Evolutionary conservation across 2,113 vertebrate species (phyloP).

Genomic region (Axis porcinus): DNA sequence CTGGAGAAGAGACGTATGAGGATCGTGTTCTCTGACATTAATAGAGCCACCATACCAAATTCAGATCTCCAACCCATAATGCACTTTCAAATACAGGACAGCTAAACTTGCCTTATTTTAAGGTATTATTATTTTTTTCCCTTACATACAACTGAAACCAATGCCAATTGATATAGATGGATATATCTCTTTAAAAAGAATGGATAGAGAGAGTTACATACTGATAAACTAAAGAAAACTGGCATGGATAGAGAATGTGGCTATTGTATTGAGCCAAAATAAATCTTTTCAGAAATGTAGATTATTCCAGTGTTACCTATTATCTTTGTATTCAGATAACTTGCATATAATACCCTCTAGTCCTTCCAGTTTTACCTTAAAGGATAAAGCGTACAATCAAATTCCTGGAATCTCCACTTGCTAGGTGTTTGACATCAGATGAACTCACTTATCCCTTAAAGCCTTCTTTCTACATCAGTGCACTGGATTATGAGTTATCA

Average conservation of each 20-base stretch:
- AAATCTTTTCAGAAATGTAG: neutral
- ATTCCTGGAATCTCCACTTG: neutral
- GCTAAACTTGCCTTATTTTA: neutral
- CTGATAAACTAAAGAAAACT: neutral
- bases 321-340: neutral
- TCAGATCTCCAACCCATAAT: neutral
- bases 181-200: neutral
- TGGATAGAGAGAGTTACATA: neutral
- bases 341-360: neutral
- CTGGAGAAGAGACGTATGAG: neutral
- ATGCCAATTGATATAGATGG: neutral
- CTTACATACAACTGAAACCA: neutral
- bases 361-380: neutral
- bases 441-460: neutral
- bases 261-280: neutral
- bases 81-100: neutral
- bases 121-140: neutral
- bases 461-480: neutral
- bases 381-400: neutral
- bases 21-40: neutral
- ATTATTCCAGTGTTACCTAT: neutral
- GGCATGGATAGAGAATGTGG: neutral
- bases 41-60: neutral
- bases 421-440: neutral
- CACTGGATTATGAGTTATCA: neutral